Percentiles rank a stretch among this genome's conserved stretches.
phyloP scores from a whole-genome alignment of 2,797 vertebrate genomes.

The Potorous gilbertii region DNA sequence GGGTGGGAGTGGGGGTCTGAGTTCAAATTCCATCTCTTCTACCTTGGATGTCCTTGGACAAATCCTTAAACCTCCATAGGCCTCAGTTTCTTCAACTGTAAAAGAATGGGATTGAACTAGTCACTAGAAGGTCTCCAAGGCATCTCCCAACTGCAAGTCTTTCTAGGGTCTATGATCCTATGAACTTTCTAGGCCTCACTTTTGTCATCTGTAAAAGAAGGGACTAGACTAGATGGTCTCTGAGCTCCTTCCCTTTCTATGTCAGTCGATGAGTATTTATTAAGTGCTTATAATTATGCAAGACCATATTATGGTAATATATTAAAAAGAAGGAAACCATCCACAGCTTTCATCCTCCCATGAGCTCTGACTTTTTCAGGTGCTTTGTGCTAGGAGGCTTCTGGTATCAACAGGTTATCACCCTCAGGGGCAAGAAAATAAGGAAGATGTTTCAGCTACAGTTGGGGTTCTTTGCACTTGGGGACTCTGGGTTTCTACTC shows the following conservation, averaged over 20 bases:
- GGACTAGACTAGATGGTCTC: background rate
- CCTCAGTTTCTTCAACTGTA: background rate
- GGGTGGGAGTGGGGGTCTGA: background rate
- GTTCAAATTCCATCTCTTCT: background rate
- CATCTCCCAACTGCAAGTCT: background rate
- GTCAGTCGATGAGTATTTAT: background rate
- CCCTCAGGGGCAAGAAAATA: background rate
- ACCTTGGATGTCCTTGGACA: background rate
- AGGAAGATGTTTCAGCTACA: conserved; percentile 11
- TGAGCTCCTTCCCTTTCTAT: background rate
- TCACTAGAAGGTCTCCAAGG: background rate
- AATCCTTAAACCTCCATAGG: background rate
- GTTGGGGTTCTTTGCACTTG: background rate
- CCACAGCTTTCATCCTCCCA: background rate
- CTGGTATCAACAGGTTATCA: background rate
- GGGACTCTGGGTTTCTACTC: background rate
- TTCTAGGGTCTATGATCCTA: background rate
- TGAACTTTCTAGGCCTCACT: background rate
- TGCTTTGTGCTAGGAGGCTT: background rate
- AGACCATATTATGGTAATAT: too few species aligned
- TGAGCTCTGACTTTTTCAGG: background rate
- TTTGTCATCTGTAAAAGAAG: background rate
- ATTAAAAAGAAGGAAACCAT: background rate
- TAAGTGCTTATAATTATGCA: background rate
- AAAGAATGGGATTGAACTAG: background rate